phyloP scores from a whole-genome alignment of 2,888 invertebrate species.

The Scaptomyza cyrtandrae region DNA sequence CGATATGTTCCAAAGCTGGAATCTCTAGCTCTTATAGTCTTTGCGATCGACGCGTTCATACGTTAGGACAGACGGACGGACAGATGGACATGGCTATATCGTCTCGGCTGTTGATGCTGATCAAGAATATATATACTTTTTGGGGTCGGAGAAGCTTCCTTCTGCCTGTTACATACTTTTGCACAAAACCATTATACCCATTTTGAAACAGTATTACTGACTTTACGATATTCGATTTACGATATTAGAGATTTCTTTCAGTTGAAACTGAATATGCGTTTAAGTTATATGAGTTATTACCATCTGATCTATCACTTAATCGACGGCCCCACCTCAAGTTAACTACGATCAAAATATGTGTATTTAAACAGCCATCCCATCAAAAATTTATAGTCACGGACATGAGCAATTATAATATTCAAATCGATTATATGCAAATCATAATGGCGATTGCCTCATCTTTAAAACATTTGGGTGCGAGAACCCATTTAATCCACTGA shows the following conservation, averaged over 20 bases:
- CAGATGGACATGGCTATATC: no score
- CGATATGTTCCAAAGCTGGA: no score
- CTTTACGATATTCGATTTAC: constrained; percentile 20
- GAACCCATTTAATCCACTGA: constrained; percentile 25
- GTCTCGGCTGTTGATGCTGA: no score
- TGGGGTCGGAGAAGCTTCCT: no score
- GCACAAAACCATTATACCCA: no score
- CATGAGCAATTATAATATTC: constrained; percentile 39
- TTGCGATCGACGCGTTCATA: no score
- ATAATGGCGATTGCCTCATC: constrained; percentile 51
- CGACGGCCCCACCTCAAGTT: constrained; percentile 4
- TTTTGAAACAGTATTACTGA: no score
- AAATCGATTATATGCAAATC: constrained; percentile 47
- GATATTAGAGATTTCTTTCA: neutral
- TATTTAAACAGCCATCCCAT: constrained; percentile 10
- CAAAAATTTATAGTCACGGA: constrained; percentile 52
- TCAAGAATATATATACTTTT: no score
- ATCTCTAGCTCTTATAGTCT: no score
- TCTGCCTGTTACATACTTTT: no score
- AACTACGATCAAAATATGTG: neutral
- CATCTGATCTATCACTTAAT: neutral
- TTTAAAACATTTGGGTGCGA: constrained; percentile 32
- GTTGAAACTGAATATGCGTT: neutral
- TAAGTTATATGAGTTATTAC: neutral
- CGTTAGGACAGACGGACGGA: no score